These are phyloP conservation scores for Ruditapes philippinarum DNA, from an alignment of 1,140 invertebrate genomes.

Conservation along the genomic window DNA sequence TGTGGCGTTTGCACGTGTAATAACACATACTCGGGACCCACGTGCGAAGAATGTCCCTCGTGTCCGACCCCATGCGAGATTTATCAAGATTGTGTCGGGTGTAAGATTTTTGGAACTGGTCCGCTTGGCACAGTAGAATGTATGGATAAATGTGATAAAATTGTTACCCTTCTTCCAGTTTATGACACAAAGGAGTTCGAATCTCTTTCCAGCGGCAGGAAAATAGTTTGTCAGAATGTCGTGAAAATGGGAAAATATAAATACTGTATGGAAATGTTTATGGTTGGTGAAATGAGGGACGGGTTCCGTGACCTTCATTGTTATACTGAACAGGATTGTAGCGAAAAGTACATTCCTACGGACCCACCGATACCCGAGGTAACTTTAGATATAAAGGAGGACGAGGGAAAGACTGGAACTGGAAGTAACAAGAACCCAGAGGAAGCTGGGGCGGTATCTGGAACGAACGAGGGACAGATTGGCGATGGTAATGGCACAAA, in stretches of 20 bases:
- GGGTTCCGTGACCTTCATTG: constrained; percentile 44
- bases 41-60: constrained; percentile 56
- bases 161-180: constrained; percentile 21
- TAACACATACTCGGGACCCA: constrained; percentile 18
- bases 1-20: constrained; percentile 54
- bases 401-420: background rate
- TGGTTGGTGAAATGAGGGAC: constrained; percentile 23
- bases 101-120: constrained; percentile 58
- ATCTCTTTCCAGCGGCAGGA: background rate
- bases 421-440: background rate
- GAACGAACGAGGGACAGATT: background rate
- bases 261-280: constrained; percentile 47
- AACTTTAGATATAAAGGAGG: background rate
- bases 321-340: constrained; percentile 20
- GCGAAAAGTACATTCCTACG: background rate
- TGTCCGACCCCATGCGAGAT: constrained; percentile 19
- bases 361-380: background rate
- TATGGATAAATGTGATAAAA: constrained; percentile 25
- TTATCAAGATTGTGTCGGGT: constrained; percentile 40
- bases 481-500: background rate
- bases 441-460: background rate
- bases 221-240: background rate
- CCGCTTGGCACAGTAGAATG: constrained; percentile 34
- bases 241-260: background rate
- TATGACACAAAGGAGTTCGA: constrained; percentile 48